Evolutionary conservation across 2,888 invertebrate species (phyloP).

Genomic region (Bursaphelenchus okinawaensis): DNA sequence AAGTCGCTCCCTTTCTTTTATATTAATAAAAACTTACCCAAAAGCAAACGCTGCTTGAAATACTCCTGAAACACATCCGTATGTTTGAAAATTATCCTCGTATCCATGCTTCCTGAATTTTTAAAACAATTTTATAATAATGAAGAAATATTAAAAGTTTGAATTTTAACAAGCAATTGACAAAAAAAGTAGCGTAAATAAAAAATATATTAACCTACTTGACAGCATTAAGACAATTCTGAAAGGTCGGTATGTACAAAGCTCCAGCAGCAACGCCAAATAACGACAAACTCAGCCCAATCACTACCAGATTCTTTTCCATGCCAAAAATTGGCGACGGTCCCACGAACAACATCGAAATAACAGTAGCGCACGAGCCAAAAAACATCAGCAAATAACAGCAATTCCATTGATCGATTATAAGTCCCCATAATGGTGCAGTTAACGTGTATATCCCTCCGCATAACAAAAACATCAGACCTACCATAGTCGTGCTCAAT

Average conservation of each 20-base stretch:
- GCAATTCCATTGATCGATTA: conserved; percentile 50
- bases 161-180: background rate
- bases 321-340: conserved; percentile 53
- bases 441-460: conserved; percentile 54
- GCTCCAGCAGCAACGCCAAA: conserved; percentile 75
- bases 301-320: conserved; percentile 59
- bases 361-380: conserved; percentile 44
- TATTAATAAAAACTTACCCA: conserved; percentile 64
- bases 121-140: background rate
- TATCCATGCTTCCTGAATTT: conserved; percentile 62
- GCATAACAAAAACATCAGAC: conserved; percentile 55
- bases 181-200: background rate
- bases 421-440: conserved; percentile 49
- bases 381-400: conserved; percentile 47
- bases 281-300: conserved; percentile 67
- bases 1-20: background rate
- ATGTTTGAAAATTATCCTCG: conserved; percentile 79
- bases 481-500: conserved; percentile 50
- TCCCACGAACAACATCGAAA: conserved; percentile 57
- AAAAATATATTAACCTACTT: conserved; percentile 64
- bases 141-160: background rate
- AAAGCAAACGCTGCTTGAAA: conserved; percentile 85
- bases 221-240: conserved; percentile 74
- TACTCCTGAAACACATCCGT: conserved; percentile 79
- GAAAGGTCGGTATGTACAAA: conserved; percentile 77